Percentiles rank a stretch among this genome's conserved stretches.
Evolutionary conservation across 2,797 vertebrate species (phyloP).

Genomic region (Trematomus bernacchii): DNA sequence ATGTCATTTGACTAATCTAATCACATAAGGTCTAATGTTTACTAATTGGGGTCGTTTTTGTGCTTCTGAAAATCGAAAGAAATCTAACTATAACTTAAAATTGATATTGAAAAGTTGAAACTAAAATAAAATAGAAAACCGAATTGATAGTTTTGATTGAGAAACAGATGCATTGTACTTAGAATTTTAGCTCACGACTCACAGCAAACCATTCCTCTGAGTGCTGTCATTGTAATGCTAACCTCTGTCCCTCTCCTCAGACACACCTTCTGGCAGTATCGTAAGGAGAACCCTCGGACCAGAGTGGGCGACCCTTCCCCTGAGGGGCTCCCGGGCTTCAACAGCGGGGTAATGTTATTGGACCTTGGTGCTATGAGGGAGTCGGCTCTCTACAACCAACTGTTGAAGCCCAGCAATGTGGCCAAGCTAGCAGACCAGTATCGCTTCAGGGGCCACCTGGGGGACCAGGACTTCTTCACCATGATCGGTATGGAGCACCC

Average conservation of each 20-base stretch:
- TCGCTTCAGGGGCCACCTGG: conserved; percentile 95
- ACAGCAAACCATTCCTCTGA: neutral
- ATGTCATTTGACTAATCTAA: neutral
- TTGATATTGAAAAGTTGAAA: too few relatives aligned
- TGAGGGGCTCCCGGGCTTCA: conserved; percentile 94
- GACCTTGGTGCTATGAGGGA: conserved; percentile 92
- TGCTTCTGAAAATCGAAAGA: neutral
- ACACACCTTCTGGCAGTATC: conserved; percentile 98
- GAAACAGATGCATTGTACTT: too few relatives aligned
- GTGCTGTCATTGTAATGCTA: neutral
- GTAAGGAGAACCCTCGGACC: conserved; percentile 92
- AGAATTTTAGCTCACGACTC: neutral
- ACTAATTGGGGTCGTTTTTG: neutral
- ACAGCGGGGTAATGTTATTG: conserved; percentile 96
- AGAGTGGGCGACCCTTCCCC: conserved; percentile 93
- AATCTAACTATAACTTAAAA: too few relatives aligned
- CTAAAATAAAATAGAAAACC: too few relatives aligned
- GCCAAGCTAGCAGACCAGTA: conserved; percentile 91
- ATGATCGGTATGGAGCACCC: conserved; percentile 98
- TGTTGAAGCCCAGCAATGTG: conserved; percentile 88
- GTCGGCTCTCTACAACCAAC: conserved; percentile 90
- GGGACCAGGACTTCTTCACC: conserved; percentile 99
- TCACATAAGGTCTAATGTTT: too few relatives aligned
- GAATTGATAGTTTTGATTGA: too few relatives aligned
- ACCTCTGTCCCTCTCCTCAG: conserved; percentile 72